These are phyloP conservation scores for Dascyllus trimaculatus DNA, from an alignment of 2,113 vertebrate species.

Conservation along the genomic window DNA sequence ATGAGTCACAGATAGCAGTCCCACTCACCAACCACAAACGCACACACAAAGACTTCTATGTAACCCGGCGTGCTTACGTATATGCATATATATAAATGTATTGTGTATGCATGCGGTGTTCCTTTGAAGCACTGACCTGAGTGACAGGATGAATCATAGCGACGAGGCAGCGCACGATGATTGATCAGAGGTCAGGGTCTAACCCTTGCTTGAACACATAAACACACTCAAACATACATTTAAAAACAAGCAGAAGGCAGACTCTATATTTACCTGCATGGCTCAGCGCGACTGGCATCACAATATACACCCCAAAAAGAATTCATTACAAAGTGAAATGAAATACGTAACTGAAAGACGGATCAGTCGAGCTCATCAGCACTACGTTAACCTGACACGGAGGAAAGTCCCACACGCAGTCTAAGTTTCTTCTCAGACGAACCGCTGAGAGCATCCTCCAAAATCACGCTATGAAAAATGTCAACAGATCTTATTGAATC, in stretches of 20 bases:
- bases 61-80: slow-evolving; percentile 7
- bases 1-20: slow-evolving; percentile 52
- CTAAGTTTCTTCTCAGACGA: slow-evolving; percentile 23
- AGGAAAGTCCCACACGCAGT: slow-evolving; percentile 45
- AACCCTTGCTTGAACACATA: background rate
- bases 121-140: slow-evolving; percentile 35
- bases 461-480: background rate
- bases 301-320: background rate
- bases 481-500: slow-evolving; percentile 20
- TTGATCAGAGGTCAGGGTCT: background rate
- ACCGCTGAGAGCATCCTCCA: slow-evolving; percentile 33
- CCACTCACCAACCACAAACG: slow-evolving; percentile 49
- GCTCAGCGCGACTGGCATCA: background rate
- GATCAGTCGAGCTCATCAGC: background rate
- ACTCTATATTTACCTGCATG: slow-evolving; percentile 29
- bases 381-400: background rate
- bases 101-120: background rate
- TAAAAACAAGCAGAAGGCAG: background rate
- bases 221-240: background rate
- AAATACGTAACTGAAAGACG: background rate
- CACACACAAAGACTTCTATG: slow-evolving; percentile 24
- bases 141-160: slow-evolving; percentile 35
- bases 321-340: background rate
- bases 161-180: slow-evolving; percentile 1
- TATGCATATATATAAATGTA: background rate